Conservation (phyloP, 2,888 invertebrate genomes). For the Drosophila atroscutellata region DNA sequence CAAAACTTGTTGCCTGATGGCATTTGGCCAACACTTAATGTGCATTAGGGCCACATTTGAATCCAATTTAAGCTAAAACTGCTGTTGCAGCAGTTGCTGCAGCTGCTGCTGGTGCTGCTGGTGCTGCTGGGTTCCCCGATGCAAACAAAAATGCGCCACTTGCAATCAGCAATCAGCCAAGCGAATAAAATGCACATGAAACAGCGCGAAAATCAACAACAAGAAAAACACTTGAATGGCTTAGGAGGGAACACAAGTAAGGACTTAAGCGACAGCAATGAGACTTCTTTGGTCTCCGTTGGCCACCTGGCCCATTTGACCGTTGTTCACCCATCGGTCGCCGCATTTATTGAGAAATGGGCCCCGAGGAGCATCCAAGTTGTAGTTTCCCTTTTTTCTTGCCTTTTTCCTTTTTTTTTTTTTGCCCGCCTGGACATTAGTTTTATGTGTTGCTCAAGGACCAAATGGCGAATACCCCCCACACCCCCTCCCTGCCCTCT, state of each 20-base stretch:
- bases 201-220: conserved; percentile 21
- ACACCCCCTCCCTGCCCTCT: not conserved
- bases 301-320: conserved; percentile 20
- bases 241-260: conserved; percentile 8
- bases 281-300: conserved; percentile 3
- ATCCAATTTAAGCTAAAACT: not conserved
- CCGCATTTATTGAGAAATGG: conserved; percentile 50
- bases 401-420: not conserved
- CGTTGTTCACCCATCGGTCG: conserved; percentile 22
- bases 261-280: conserved; percentile 6
- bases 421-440: conserved; percentile 62
- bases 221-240: conserved; percentile 23
- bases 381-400: conserved; percentile 22
- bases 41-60: conserved; percentile 20
- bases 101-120: not conserved
- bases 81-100: not conserved
- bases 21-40: conserved; percentile 15
- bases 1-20: conserved; percentile 27
- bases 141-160: conserved; percentile 27
- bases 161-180: conserved; percentile 57
- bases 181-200: conserved; percentile 53
- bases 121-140: conserved; percentile 16
- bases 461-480: conserved; percentile 6
- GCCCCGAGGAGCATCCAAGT: conserved; percentile 49
- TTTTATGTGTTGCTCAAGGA: conserved; percentile 62